Conservation (phyloP, 2,888 invertebrate species). For the Andrena trimmerana region DNA sequence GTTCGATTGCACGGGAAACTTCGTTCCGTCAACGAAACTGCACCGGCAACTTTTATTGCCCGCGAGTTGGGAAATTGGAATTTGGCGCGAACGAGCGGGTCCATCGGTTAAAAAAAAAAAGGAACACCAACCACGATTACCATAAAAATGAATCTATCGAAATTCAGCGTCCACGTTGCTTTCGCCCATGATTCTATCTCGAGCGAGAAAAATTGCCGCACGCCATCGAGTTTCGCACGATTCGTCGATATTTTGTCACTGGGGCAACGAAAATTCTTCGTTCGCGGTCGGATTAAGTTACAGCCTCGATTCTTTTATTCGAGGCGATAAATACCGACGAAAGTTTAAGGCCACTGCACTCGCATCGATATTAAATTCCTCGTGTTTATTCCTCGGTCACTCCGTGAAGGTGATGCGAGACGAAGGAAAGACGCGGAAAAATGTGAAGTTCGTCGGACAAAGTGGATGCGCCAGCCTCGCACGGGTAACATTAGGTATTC, state of each 20-base stretch:
- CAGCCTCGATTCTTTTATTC: neutral
- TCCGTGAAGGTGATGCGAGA: neutral
- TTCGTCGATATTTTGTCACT: neutral
- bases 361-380: slow-evolving; percentile 4
- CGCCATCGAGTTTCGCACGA: neutral
- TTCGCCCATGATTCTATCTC: neutral
- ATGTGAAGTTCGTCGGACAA: neutral
- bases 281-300: neutral
- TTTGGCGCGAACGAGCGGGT: neutral
- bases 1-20: neutral
- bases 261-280: too few species aligned
- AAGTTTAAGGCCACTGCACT: neutral
- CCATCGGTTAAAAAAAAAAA: neutral
- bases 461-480: neutral
- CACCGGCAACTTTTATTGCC: neutral
- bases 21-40: neutral
- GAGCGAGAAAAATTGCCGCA: slow-evolving; percentile 5
- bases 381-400: slow-evolving; percentile 3
- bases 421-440: neutral
- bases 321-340: neutral
- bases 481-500: neutral
- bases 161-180: neutral
- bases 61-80: neutral
- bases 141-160: slow-evolving; percentile 42
- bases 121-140: slow-evolving; percentile 15